Percentiles rank a stretch among this genome's conserved stretches.
These are phyloP conservation scores for Labeo catla DNA, from an alignment of 2,113 vertebrate species.

Conservation along the genomic window DNA sequence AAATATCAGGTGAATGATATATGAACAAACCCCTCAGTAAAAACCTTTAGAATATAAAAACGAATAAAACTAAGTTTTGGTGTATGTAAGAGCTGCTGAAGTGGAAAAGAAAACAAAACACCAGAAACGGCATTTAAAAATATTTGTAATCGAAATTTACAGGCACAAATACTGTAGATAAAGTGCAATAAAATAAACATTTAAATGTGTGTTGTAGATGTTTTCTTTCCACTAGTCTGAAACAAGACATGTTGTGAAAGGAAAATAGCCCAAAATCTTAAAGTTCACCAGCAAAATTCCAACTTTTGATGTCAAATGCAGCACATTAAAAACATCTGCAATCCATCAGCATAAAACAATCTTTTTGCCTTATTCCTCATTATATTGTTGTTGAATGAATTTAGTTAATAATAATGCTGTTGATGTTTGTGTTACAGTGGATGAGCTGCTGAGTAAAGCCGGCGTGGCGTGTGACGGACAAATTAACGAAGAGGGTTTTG, in stretches of 20 bases:
- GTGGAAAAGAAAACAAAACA: too few relatives aligned
- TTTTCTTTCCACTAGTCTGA: not conserved
- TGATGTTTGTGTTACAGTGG: conserved; percentile 72
- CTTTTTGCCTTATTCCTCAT: not conserved
- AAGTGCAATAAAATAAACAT: not conserved
- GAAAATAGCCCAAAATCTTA: not conserved
- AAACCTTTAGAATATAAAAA: too few relatives aligned
- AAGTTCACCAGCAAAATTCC: not conserved
- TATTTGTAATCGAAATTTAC: too few relatives aligned
- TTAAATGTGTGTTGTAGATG: not conserved
- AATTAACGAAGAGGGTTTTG: conserved; percentile 82
- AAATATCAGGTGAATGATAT: too few relatives aligned
- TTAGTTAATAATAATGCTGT: not conserved
- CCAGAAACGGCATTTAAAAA: too few relatives aligned
- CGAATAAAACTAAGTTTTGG: not conserved
- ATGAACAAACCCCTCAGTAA: too few relatives aligned
- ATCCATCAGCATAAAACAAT: not conserved
- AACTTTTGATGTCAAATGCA: not conserved
- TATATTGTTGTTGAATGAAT: not conserved
- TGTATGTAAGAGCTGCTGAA: too few relatives aligned
- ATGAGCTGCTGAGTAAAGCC: conserved; percentile 82
- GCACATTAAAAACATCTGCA: not conserved
- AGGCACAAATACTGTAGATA: too few relatives aligned
- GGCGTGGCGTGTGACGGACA: conserved; percentile 70
- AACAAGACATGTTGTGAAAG: not conserved